Base-by-base conservation (phyloP, 1,140 invertebrate genomes). In the Bombus terrestris region DNA sequence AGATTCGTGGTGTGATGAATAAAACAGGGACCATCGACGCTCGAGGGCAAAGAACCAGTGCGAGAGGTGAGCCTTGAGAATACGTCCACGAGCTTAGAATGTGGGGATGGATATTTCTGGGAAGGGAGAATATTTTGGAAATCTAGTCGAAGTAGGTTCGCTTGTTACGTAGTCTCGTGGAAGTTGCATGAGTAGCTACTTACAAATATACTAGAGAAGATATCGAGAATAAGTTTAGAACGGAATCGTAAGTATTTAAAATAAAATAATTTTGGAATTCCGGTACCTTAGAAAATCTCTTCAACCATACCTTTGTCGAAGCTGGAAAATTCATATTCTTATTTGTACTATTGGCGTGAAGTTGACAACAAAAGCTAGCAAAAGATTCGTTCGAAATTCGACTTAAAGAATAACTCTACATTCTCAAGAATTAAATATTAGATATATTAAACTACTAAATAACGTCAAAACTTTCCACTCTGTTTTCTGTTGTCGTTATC, bases 1-100 rank as follows among this genome's bases (percentile, higher is more conserved):
- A 39, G 72, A 47, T 41, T 75, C 84, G 71, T 47, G 69, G 62
- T 37, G 76, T 32, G 85, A 86, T 81, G 85, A 82, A 86, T 82
- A 82, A 86, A 82, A 86, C 79, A 86, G 66, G 32, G 64, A 13
- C 66, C 73, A 77, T 77, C 62, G 25, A 53, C 1, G 32, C 41
- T 25, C 39, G 66, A 43, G 25, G 18, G 18, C 10, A n/a, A 5
- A 37, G 41, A 68, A 80, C 43, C 15, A 43, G 35, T 53, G 47
- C 47, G 47, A 53, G 47, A 22, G 1, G 47, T 13, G 68, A 18
- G 43, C 47, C 18, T 53, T 18, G n/a, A 22, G 77, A 62, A 72
- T 57, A 28, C 53, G 4, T 47, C 28, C n/a, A 41, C 69, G 71
- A 12, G 37, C 28, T 28, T 8, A 9, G 66, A 68, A 37, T 15